Conservation (phyloP, 2,888 invertebrate species). For the Acanthacorydalis orientalis region DNA sequence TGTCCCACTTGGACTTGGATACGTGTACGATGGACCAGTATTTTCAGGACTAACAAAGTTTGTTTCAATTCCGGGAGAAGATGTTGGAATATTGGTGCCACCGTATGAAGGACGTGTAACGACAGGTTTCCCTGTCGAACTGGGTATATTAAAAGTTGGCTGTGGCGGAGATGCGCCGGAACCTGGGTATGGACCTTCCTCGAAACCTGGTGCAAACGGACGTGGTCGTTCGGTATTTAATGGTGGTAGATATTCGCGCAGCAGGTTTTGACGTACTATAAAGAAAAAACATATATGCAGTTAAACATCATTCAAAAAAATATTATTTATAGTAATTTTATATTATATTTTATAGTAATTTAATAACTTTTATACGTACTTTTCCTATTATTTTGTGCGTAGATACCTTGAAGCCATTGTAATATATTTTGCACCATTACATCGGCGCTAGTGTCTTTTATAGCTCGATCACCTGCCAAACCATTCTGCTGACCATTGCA, state of each 20-base stretch:
- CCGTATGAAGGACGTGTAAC: no score
- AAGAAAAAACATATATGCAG: conserved; percentile 1
- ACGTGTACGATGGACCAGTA: no score
- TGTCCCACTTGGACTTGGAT: no score
- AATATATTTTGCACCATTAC: conserved; percentile 59
- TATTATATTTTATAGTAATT: neutral
- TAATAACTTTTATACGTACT: conserved; percentile 22
- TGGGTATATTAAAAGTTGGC: neutral
- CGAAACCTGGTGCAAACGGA: conserved; percentile 35
- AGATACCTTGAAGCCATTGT: conserved; percentile 57
- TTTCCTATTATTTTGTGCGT: conserved; percentile 38
- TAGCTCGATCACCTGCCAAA: conserved; percentile 18
- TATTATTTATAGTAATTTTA: no score
- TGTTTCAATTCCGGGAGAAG: no score
- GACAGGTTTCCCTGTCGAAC: no score
- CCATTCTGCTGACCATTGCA: no score
- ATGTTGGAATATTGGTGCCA: no score
- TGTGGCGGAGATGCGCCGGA: conserved; percentile 10
- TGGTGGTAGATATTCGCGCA: conserved; percentile 39
- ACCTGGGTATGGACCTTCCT: conserved; percentile 10
- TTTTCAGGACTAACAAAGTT: no score
- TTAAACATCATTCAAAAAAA: no score
- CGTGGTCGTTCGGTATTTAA: conserved; percentile 48
- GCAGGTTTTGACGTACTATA: conserved; percentile 43
- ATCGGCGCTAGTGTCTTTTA: conserved; percentile 40